A percentile compares a stretch with the other conserved stretches of the same genome.
phyloP scores from a whole-genome alignment of 2,113 vertebrate species.

The Thymallus thymallus region DNA sequence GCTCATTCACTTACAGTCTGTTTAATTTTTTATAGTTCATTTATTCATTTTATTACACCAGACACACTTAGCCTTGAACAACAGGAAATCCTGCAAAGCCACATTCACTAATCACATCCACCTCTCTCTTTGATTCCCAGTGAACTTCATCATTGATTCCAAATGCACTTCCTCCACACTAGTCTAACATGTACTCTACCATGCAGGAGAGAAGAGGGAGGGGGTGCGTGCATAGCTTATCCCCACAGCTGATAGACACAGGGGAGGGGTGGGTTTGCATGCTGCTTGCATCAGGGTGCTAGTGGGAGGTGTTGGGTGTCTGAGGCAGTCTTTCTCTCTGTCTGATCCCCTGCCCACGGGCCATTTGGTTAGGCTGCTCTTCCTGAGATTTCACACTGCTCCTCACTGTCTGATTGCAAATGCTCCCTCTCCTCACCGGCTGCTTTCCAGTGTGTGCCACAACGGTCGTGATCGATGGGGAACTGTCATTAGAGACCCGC shows the following conservation, averaged over 20 bases:
- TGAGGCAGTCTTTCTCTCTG: slow-evolving; percentile 75
- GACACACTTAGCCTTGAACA: slow-evolving; percentile 38
- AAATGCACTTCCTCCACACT: slow-evolving; percentile 41
- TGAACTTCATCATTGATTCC: slow-evolving; percentile 43
- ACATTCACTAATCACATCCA: slow-evolving; percentile 23
- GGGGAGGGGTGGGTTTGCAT: slow-evolving; percentile 73
- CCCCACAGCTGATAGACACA: slow-evolving; percentile 64
- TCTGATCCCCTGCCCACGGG: slow-evolving; percentile 78
- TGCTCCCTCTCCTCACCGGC: slow-evolving; percentile 67
- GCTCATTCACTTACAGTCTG: not conserved
- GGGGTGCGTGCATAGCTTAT: slow-evolving; percentile 56
- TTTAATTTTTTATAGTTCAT: not conserved
- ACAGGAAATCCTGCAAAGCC: slow-evolving; percentile 17
- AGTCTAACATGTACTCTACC: slow-evolving; percentile 14
- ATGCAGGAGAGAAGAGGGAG: slow-evolving; percentile 14
- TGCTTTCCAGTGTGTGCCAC: slow-evolving; percentile 57
- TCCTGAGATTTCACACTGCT: slow-evolving; percentile 77
- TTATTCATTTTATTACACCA: slow-evolving; percentile 35
- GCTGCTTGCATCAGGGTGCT: slow-evolving; percentile 76
- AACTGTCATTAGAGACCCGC: slow-evolving; percentile 63
- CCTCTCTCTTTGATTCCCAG: slow-evolving; percentile 21
- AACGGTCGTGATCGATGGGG: slow-evolving; percentile 63
- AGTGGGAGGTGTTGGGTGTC: slow-evolving; percentile 74
- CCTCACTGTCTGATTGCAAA: slow-evolving; percentile 75
- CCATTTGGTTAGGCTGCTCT: slow-evolving; percentile 63